Conservation (phyloP, 2,888 invertebrate species). For the Dicyrtoma fusca region DNA sequence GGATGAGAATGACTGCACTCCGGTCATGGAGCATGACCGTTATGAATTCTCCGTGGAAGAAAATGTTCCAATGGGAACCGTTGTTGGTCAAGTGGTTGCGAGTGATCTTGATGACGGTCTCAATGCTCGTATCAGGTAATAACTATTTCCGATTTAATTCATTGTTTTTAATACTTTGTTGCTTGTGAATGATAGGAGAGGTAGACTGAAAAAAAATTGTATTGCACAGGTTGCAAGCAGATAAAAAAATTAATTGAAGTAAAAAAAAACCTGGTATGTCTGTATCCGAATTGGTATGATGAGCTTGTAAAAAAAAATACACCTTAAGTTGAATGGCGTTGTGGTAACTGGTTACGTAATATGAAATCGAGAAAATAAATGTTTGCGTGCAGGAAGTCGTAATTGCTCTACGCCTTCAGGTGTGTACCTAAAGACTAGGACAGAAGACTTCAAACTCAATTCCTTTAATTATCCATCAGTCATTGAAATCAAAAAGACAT, state of each 20-base stretch:
- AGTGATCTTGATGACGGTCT: constrained; percentile 80
- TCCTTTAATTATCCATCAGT: constrained; percentile 18
- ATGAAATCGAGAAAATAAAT: too few species aligned
- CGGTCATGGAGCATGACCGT: constrained; percentile 74
- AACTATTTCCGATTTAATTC: too few species aligned
- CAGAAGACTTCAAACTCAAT: constrained; percentile 10
- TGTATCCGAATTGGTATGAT: too few species aligned
- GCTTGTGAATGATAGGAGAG: too few species aligned
- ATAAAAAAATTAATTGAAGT: too few species aligned
- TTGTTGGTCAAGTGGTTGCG: constrained; percentile 77
- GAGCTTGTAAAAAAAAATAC: too few species aligned
- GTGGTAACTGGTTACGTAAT: too few species aligned
- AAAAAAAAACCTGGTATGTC: too few species aligned
- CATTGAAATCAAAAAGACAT: constrained; percentile 25
- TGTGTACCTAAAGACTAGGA: not conserved
- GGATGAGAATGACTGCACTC: constrained; percentile 95
- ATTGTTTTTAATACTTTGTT: too few species aligned
- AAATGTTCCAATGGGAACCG: constrained; percentile 77
- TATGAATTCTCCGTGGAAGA: constrained; percentile 80
- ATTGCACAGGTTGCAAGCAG: not conserved
- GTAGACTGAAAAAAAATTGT: not conserved
- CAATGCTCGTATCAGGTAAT: constrained; percentile 79
- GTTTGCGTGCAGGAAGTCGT: constrained; percentile 40
- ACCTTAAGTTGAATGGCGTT: too few species aligned
- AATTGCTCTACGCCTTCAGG: constrained; percentile 23